Base-by-base conservation (phyloP, 2,113 vertebrate species). In the Perca flavescens region DNA sequence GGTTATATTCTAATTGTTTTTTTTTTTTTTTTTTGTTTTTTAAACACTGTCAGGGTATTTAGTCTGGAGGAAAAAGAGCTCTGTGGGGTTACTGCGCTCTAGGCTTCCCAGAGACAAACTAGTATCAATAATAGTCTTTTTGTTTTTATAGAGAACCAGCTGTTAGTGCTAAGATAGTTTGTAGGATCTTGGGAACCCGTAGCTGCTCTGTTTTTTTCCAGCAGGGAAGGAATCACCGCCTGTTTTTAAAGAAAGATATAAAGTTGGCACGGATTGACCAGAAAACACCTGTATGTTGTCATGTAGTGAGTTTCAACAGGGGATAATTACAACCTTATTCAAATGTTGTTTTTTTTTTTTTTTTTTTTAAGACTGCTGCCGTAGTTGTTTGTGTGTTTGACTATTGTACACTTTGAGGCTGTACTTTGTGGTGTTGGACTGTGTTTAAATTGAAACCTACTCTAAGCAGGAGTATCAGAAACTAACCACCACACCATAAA, bases 11-110 rank as follows among this genome's bases (percentile, higher is more conserved):
- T 63, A 14, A 60, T 50, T 15, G 46, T 34, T 78, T 56, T 74
- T 79, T 63, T 25, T 58, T 46, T 11, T 34, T 34, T 40, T 11
- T 50, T 11, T 43, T 78, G 56, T 77, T 77, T 63, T 40, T 63
- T 31, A 61, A 83, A 57, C 31, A 34, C 65, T 68, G 64, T 75
- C 61, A 68, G 34, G 54, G 56, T 69, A 63, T 85, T 80, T 71
- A 68, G 69, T 60, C 62, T 67, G n/a, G 49, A 62, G 49, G 14
- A 21, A 49, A 50, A 31, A 36, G 5, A 40, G 40, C 15, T 15
- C 54, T 28, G 22, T n/a, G 34, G 4, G 3, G 22, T 36, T 0
- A 0, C n/a, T 68, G 31, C 0, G 3, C 36, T 49, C 13, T 12
- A n/a, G 10, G 22, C 21, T 63, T 67, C 25, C 4, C 49, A 16